phyloP scores from a whole-genome alignment of 2,888 invertebrate genomes.

The Oasisia sp. region DNA sequence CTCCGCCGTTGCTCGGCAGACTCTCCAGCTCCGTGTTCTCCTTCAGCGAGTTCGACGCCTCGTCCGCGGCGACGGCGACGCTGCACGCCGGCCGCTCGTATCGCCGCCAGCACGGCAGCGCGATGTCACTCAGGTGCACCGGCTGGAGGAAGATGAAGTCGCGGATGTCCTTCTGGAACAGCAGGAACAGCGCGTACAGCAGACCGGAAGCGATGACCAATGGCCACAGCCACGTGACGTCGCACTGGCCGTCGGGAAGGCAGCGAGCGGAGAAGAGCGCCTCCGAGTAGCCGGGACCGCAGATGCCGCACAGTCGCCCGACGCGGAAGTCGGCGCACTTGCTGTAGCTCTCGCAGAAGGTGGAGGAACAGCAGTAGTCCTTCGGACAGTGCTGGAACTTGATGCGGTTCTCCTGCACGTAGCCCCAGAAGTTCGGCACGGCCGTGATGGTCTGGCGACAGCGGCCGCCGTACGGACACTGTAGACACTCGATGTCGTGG shows the following conservation, averaged over 20 bases:
- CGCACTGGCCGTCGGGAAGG: slow-evolving; percentile 39
- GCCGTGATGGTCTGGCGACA: slow-evolving; percentile 42
- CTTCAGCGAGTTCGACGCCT: neutral
- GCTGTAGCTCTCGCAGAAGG: slow-evolving; percentile 35
- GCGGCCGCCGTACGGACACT: slow-evolving; percentile 43
- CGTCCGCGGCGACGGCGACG: neutral
- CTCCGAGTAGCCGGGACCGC: slow-evolving; percentile 39
- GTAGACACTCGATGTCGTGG: slow-evolving; percentile 42
- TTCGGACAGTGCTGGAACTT: slow-evolving; percentile 44
- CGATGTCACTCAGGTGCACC: slow-evolving; percentile 29
- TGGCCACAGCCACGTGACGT: slow-evolving; percentile 41
- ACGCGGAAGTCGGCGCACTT: slow-evolving; percentile 37
- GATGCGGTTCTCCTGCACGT: slow-evolving; percentile 35
- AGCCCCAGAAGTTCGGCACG: slow-evolving; percentile 46
- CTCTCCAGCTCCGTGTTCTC: slow-evolving; percentile 24
- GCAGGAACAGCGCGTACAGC: slow-evolving; percentile 42
- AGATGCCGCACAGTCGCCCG: slow-evolving; percentile 41
- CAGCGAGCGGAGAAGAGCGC: slow-evolving; percentile 43
- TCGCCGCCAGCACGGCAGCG: slow-evolving; percentile 1
- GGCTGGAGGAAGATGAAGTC: slow-evolving; percentile 41
- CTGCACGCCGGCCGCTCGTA: neutral
- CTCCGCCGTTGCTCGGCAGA: neutral
- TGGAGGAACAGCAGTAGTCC: slow-evolving; percentile 39
- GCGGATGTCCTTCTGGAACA: slow-evolving; percentile 46
- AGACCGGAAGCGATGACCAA: slow-evolving; percentile 38